Base-by-base conservation (phyloP, 2,888 invertebrate species). In the Aporophyla nigra region DNA sequence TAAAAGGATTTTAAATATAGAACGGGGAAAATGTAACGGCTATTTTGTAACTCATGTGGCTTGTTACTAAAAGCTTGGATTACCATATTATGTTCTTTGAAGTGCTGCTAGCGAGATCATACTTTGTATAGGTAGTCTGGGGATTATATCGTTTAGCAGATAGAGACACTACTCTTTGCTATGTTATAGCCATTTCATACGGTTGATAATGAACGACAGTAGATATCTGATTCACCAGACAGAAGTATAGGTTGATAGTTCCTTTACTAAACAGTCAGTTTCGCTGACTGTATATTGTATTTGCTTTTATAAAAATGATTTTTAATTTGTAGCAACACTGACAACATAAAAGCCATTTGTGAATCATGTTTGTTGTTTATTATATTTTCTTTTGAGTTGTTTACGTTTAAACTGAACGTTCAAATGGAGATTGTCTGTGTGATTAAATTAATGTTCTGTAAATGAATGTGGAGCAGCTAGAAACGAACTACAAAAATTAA, bases 1-100 rank as follows among this genome's bases (percentile, higher is more conserved):
- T 94, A 93, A 94, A 94, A 94, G 90, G 90, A 89, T 91, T 93
- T 93, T 94, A 94, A 92, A 93, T 93, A 90, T 94, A 95, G 94
- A 93, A 91, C 90, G 84, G 90, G 92, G 92, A 93, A 93, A 93
- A 92, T 83, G 84, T 89, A 86, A 80, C 83, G 66, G 76, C 68
- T 80, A 82, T 80, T 80, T 82, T 83, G 81, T 87, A 80, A 67
- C 71, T 76, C 72, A 76, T 88, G 87, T 83, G 78, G 84, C 67
- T 72, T 75, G 82, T 82, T 85, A 78, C 59, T 82, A 71, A 77
- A 74, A 70, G 76, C 61, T 78, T 53, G 70, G 56, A 65, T 76
- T 78, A 78, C 63, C 69, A 59, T 59, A 67, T 56, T 51, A 43
- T 59, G 59, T 59, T 63, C 54, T 76, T 81, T 80, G 65, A 86